These are phyloP conservation scores for Oxycera nigricornis DNA, from an alignment of 2,888 invertebrate species.

Conservation along the genomic window DNA sequence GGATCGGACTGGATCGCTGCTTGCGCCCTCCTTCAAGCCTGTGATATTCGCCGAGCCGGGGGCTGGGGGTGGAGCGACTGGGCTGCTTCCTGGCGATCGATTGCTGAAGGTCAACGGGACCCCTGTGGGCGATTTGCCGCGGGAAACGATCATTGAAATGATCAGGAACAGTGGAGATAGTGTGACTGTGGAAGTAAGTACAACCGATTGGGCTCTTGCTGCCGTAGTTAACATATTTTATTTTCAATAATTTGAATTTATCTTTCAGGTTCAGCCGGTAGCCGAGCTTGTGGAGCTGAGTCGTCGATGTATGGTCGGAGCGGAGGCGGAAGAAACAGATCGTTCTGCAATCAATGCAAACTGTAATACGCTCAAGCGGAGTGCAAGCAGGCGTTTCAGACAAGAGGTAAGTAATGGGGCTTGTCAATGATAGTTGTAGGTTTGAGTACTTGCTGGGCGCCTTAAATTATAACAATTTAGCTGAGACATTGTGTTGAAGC, in stretches of 20 bases:
- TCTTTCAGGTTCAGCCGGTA: constrained; percentile 85
- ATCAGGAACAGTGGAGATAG: constrained; percentile 85
- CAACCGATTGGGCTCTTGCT: background rate
- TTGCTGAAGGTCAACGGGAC: constrained; percentile 89
- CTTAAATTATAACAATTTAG: background rate
- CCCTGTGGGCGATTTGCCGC: constrained; percentile 81
- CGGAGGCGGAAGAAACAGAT: constrained; percentile 44
- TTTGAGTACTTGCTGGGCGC: background rate
- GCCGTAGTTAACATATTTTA: background rate
- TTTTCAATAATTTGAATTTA: background rate
- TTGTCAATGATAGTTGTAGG: background rate
- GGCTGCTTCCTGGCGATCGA: constrained; percentile 92
- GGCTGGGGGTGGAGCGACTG: constrained; percentile 76
- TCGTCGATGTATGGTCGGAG: constrained; percentile 68
- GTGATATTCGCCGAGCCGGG: constrained; percentile 93
- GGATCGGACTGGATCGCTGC: constrained; percentile 66
- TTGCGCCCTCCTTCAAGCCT: constrained; percentile 61
- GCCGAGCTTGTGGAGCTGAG: constrained; percentile 91
- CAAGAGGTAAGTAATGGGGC: constrained; percentile 57
- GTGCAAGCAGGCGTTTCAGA: constrained; percentile 81
- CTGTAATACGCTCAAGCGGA: constrained; percentile 81
- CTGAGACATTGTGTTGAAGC: background rate
- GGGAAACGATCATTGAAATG: constrained; percentile 93
- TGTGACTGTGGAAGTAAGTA: constrained; percentile 82
- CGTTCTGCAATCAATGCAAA: constrained; percentile 54